phyloP scores from a whole-genome alignment of 1,140 invertebrate genomes.

The Drosophila pseudoobscura region DNA sequence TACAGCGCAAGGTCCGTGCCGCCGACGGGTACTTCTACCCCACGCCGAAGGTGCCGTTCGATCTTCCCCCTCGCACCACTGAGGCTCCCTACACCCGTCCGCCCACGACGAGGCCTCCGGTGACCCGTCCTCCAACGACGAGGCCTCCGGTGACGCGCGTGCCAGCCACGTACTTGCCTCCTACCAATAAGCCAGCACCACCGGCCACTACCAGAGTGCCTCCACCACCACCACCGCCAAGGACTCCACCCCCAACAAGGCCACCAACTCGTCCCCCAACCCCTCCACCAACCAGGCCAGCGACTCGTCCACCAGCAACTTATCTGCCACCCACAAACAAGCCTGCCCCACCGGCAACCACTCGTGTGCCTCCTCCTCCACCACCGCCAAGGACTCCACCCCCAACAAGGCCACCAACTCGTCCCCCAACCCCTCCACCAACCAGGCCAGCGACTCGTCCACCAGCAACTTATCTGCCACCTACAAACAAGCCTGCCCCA shows the following conservation, averaged over 20 bases:
- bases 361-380: conserved; percentile 26
- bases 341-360: conserved; percentile 50
- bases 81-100: conserved; percentile 51
- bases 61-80: conserved; percentile 57
- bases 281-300: conserved; percentile 37
- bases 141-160: conserved; percentile 29
- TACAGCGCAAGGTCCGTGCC: conserved; percentile 70
- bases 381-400: conserved; percentile 31
- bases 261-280: conserved; percentile 37
- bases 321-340: conserved; percentile 65
- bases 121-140: conserved; percentile 41
- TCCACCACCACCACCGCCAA: conserved; percentile 33
- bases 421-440: conserved; percentile 28
- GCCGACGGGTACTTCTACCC: conserved; percentile 75
- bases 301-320: conserved; percentile 54
- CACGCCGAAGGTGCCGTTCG: conserved; percentile 68
- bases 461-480: conserved; percentile 63
- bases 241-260: conserved; percentile 38
- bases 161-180: conserved; percentile 66
- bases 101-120: conserved; percentile 35
- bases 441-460: conserved; percentile 17
- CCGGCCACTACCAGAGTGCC: conserved; percentile 52
- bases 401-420: conserved; percentile 25
- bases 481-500: conserved; percentile 33
- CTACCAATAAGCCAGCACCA: conserved; percentile 57